Evolutionary conservation across 2,888 invertebrate species (phyloP), one percentile per base, ranked within the genome.

Genomic region (Lomographa bimaculata): DNA sequence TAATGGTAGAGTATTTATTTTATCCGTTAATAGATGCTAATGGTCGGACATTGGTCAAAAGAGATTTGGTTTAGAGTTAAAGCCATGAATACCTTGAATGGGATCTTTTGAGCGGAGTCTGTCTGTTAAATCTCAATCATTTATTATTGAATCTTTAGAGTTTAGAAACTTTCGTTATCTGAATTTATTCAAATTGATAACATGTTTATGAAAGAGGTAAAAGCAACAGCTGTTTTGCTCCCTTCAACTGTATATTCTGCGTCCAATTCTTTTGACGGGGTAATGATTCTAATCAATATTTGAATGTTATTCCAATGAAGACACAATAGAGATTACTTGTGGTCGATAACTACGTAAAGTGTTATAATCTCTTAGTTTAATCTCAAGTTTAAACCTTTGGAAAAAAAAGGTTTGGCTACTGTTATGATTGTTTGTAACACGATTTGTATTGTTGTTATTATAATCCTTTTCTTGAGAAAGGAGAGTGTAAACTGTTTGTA

Each of bases 11-110:
- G 71, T 81, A 79, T 83, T 84, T 84, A 84, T 82, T 81, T 84
- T 77, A 76, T 72, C 72, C 60, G 58, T 59, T 77, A 71, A 76
- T 74, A 69, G 65, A 69, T 68, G 60, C 64, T 82, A 82, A 84
- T 81, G 71, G 75, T 72, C 76, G 82, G 83, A 74, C 83, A 78
- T 76, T 84, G 85, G 86, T 84, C 84, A 86, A 86, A 82, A 63
- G 60, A 62, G 63, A 67, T 72, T 73, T 60, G 49, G 50, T 58
- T 60, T 46, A 49, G 52, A 61, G 56, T 47, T 50, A 47, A 54
- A 45, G 40, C 42, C 38, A 53, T 57, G 34, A 53, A 55, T 47
- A 32, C 42, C 39, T 49, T 60, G 59, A 67, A 74, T 64, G 51
- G 61, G 42, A 50, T 51, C 53, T 53, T 54, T 46, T 8, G 34